Percentiles rank a stretch among this genome's conserved stretches.
phyloP scores from a whole-genome alignment of 2,888 invertebrate genomes.

The Galerucella pusilla region DNA sequence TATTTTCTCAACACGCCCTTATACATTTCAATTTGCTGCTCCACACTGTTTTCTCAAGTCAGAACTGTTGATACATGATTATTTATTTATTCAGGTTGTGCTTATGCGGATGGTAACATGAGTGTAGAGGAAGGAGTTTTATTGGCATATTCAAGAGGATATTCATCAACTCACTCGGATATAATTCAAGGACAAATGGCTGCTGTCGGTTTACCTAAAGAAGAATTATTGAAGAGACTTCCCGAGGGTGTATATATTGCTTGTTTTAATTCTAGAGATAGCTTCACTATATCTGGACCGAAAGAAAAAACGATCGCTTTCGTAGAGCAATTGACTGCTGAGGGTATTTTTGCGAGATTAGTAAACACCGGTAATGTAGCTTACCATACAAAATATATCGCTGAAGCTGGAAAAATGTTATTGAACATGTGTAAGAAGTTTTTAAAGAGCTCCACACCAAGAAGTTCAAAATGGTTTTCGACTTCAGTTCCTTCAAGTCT shows the following conservation, averaged over 20 bases:
- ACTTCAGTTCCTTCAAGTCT: slow-evolving; percentile 70
- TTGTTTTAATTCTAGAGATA: slow-evolving; percentile 88
- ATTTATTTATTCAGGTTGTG: slow-evolving; percentile 63
- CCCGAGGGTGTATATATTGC: slow-evolving; percentile 85
- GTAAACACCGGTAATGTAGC: slow-evolving; percentile 85
- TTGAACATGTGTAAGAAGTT: slow-evolving; percentile 72
- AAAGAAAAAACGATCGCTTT: slow-evolving; percentile 75
- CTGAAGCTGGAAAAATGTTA: slow-evolving; percentile 71
- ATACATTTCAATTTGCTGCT: too few species aligned
- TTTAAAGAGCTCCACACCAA: slow-evolving; percentile 72
- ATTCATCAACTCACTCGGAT: slow-evolving; percentile 60
- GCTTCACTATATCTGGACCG: slow-evolving; percentile 92
- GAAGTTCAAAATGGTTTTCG: slow-evolving; percentile 85
- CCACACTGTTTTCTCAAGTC: too few species aligned
- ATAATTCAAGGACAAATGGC: slow-evolving; percentile 65
- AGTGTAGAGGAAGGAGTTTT: slow-evolving; percentile 72
- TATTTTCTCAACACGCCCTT: too few species aligned
- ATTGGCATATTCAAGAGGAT: slow-evolving; percentile 71
- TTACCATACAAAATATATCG: slow-evolving; percentile 84
- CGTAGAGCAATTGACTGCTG: slow-evolving; percentile 72
- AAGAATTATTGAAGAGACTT: slow-evolving; percentile 67
- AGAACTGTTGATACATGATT: too few species aligned
- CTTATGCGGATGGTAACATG: slow-evolving; percentile 73
- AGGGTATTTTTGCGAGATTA: slow-evolving; percentile 80
- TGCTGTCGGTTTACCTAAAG: slow-evolving; percentile 71